Evolutionary conservation across 2,888 invertebrate genomes (phyloP), one percentile per base, ranked within the genome.

Genomic region (Drosophila ochracea): DNA sequence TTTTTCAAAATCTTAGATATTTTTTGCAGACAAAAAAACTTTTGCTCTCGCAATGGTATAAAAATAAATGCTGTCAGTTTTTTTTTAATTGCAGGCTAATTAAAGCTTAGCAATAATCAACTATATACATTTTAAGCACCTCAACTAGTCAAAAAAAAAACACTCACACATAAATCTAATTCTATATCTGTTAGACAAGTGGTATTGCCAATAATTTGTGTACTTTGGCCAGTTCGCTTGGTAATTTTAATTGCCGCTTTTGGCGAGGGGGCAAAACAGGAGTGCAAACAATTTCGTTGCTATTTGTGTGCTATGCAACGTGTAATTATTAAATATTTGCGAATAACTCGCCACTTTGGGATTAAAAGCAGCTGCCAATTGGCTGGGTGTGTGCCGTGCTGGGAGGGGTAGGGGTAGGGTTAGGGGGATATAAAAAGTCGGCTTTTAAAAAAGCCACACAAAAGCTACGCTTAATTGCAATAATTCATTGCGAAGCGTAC

Each of bases 381-480:
- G 55, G 53, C 11, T 43, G 41, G 21, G 41, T n/a, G 5, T 41
- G 41, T 41, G 41, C 4, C 4, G n/a, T 41, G 10, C 10, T 6
- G 3, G 1, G 0, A 3, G 9, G 41, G 11, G 5, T 1, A 3
- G 13, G 21, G 43, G 47, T 2, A 13, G 9, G 0, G 3, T 7
- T 39, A n/a, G 16, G 31, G 13, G 6, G 16, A 49, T 21, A 28
- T 39, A 58, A 53, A 65, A 68, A 78, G 87, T 81, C 84, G 77
- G 78, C 88, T 79, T 68, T 85, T 82, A 66, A 86, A 86, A 81
- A 80, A 76, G 83, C 73, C 75, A 84, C 81, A 84, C 83, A 88
- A 85, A 71, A 78, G 68, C 71, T 75, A 78, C 75, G 83, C 81
- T 85, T 89, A 90, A 90, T 90, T 89, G 89, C 89, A 90, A 89